A percentile compares a stretch with the other conserved stretches of the same genome.
Conservation (phyloP, 2,888 invertebrate genomes). For the Globia sparganii region DNA sequence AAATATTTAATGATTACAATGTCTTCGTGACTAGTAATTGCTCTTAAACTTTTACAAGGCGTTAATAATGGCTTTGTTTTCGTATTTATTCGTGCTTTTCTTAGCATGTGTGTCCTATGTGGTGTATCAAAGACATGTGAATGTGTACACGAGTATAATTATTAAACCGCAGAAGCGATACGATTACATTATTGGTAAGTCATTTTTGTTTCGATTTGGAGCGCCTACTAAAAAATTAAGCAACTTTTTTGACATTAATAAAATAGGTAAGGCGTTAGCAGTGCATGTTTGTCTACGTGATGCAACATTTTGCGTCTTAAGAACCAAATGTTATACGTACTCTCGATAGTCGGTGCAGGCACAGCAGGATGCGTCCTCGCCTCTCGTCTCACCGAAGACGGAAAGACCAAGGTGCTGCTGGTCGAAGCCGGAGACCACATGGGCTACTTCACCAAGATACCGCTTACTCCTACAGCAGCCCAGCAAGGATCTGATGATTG, state of each 20-base stretch:
- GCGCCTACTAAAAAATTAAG: conserved; percentile 22
- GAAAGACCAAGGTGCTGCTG: conserved; percentile 90
- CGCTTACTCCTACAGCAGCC: conserved; percentile 92
- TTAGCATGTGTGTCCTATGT: conserved; percentile 80
- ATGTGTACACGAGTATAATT: conserved; percentile 79
- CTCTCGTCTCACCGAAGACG: conserved; percentile 91
- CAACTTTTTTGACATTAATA: not conserved
- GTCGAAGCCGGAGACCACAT: conserved; percentile 93
- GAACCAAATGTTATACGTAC: not conserved
- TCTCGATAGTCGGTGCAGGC: conserved; percentile 92
- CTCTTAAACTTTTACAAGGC: conserved; percentile 12
- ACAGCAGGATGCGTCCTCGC: conserved; percentile 93
- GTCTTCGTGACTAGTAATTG: conserved; percentile 13
- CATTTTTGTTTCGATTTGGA: not conserved
- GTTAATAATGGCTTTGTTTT: conserved; percentile 76
- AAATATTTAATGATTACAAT: not conserved
- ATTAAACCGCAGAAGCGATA: conserved; percentile 82
- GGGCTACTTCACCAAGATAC: conserved; percentile 92
- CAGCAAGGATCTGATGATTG: conserved; percentile 93
- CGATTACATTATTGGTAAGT: conserved; percentile 87
- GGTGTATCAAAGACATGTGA: conserved; percentile 81
- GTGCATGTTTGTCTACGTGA: not conserved
- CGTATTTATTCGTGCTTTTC: conserved; percentile 78
- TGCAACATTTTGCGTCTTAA: not conserved
- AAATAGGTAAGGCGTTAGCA: not conserved